Conservation (phyloP, 2,797 vertebrate genomes). For the Mus spretus region DNA sequence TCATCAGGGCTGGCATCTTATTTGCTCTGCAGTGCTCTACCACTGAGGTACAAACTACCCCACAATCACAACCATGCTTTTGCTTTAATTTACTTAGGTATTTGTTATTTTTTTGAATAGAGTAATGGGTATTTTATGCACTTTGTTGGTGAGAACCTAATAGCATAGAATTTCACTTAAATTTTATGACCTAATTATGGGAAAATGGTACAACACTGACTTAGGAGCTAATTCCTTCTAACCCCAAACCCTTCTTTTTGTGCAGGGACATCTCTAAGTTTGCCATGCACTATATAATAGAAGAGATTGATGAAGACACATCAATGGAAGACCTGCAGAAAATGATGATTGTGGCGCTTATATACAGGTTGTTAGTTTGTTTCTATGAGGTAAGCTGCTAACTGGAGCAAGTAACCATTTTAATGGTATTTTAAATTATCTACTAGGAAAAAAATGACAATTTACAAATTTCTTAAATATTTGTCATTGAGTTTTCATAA, state of each 20-base stretch:
- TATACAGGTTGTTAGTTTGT: constrained; percentile 97
- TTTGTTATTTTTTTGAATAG: background rate
- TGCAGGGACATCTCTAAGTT: constrained; percentile 97
- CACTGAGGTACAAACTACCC: background rate
- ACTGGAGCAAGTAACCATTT: constrained; percentile 62
- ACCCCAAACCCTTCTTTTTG: constrained; percentile 79
- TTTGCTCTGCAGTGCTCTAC: background rate
- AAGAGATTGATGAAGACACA: constrained; percentile 98
- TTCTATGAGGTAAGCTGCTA: constrained; percentile 94
- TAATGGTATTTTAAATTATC: constrained; percentile 65
- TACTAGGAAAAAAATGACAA: constrained; percentile 39
- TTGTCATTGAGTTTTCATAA: background rate
- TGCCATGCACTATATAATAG: constrained; percentile 97
- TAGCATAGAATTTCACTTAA: constrained; percentile 63
- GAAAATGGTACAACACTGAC: constrained; percentile 27
- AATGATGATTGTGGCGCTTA: constrained; percentile 97
- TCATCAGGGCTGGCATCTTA: background rate
- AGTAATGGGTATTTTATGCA: constrained; percentile 54
- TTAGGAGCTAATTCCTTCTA: constrained; percentile 58
- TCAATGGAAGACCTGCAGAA: constrained; percentile 98
- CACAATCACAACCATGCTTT: background rate
- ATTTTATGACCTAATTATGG: constrained; percentile 28
- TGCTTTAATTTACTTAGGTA: background rate
- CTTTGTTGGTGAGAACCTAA: constrained; percentile 42
- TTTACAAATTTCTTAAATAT: constrained; percentile 30